Percentiles rank a stretch among this genome's conserved stretches.
Evolutionary conservation across 1,140 invertebrate species (phyloP).

Genomic region (Drosophila dunni): DNA sequence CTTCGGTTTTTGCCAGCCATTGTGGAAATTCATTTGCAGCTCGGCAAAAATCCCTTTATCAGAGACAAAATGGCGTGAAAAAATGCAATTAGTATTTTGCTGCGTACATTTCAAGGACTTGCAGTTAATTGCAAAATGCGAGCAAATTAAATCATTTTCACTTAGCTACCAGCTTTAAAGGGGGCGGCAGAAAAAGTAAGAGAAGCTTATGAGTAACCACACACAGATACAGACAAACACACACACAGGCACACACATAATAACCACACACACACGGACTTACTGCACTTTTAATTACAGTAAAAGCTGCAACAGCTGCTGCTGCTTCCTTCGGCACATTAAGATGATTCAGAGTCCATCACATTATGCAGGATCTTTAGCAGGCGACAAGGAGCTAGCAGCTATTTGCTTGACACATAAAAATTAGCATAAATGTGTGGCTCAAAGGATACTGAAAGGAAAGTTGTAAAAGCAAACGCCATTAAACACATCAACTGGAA

Average conservation of each 20-base stretch:
- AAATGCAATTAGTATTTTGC: conserved; percentile 77
- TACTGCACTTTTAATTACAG: conserved; percentile 74
- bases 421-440: conserved; percentile 77
- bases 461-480: conserved; percentile 81
- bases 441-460: conserved; percentile 31
- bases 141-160: conserved; percentile 76
- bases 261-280: conserved; percentile 40
- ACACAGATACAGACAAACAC: conserved; percentile 43
- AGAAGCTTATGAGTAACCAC: conserved; percentile 19
- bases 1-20: conserved; percentile 7
- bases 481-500: conserved; percentile 81
- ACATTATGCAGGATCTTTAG: conserved; percentile 7
- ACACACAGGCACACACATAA: conserved; percentile 42
- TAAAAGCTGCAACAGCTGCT: conserved; percentile 60
- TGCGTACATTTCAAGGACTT: conserved; percentile 64
- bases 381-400: conserved; percentile 11
- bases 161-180: conserved; percentile 26
- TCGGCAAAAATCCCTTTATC: conserved; percentile 64
- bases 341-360: conserved; percentile 17
- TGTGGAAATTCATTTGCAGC: conserved; percentile 60
- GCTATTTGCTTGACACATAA: conserved; percentile 60
- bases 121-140: conserved; percentile 76
- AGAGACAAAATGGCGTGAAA: conserved; percentile 69
- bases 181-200: conserved; percentile 14
- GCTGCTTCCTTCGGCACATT: conserved; percentile 16